Evolutionary conservation across 2,888 invertebrate species (phyloP).

Genomic region (Neoascia interrupta): DNA sequence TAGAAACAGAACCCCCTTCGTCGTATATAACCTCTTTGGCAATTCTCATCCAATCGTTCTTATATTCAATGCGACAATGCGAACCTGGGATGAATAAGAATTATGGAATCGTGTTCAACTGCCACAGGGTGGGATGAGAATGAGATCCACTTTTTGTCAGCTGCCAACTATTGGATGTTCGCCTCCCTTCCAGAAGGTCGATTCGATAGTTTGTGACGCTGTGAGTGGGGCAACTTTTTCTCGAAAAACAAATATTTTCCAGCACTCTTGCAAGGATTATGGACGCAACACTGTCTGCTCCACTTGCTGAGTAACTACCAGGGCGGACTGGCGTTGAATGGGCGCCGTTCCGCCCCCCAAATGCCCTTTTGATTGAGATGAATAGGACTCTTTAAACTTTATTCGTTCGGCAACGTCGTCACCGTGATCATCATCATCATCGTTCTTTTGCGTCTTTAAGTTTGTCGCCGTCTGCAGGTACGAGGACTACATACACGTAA

Average conservation of each 20-base stretch:
- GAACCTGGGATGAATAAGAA: slow-evolving; percentile 69
- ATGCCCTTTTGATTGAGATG: slow-evolving; percentile 63
- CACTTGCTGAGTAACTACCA: background rate
- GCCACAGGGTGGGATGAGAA: slow-evolving; percentile 25
- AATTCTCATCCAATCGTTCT: slow-evolving; percentile 63
- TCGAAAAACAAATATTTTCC: slow-evolving; percentile 36
- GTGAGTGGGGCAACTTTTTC: slow-evolving; percentile 33
- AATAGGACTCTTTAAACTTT: slow-evolving; percentile 60
- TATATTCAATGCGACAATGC: slow-evolving; percentile 61
- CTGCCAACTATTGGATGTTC: slow-evolving; percentile 52
- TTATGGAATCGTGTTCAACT: slow-evolving; percentile 57
- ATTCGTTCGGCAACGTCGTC: slow-evolving; percentile 24
- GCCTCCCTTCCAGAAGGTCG: slow-evolving; percentile 19
- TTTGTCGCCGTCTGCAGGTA: background rate
- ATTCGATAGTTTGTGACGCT: slow-evolving; percentile 29
- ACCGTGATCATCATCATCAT: slow-evolving; percentile 19
- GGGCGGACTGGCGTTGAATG: background rate
- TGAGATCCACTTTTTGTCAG: slow-evolving; percentile 60
- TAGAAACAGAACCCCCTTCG: background rate
- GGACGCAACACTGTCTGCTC: background rate
- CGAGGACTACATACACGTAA: too few relatives aligned
- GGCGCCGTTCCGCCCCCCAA: slow-evolving; percentile 15
- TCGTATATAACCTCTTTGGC: slow-evolving; percentile 35
- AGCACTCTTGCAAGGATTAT: slow-evolving; percentile 8
- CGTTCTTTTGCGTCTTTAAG: background rate